Evolutionary conservation across 2,888 invertebrate genomes (phyloP).

Genomic region (Andrena bucephala): DNA sequence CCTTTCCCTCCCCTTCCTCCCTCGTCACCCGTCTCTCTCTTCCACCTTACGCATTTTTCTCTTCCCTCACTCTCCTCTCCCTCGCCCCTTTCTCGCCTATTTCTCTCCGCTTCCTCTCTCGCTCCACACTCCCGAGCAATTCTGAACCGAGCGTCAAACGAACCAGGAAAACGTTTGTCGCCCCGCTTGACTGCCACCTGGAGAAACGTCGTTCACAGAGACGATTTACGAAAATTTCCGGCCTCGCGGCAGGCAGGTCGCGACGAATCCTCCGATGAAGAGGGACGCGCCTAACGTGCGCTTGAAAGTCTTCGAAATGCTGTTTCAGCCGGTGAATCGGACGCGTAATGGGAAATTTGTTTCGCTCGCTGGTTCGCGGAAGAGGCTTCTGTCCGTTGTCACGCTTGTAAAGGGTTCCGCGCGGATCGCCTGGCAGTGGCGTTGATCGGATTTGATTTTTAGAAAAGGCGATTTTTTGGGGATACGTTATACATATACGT

Average conservation of each 20-base stretch:
- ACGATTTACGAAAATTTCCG: conserved; percentile 53
- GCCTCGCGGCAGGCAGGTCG: conserved; percentile 8
- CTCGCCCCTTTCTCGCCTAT: background rate
- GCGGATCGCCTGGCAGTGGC: background rate
- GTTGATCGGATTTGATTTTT: background rate
- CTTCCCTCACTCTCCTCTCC: background rate
- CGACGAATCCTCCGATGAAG: conserved; percentile 19
- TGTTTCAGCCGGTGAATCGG: conserved; percentile 22
- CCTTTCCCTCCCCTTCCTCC: background rate
- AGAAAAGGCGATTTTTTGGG: background rate
- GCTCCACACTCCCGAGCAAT: conserved; percentile 59
- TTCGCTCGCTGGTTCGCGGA: conserved; percentile 7
- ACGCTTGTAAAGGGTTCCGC: background rate
- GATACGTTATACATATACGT: no score
- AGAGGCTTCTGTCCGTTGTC: background rate
- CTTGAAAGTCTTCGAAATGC: conserved; percentile 7
- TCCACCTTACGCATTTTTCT: no score
- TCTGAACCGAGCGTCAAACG: conserved; percentile 67
- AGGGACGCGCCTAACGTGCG: background rate
- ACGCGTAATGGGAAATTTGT: conserved; percentile 23
- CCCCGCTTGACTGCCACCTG: conserved; percentile 44
- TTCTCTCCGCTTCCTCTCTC: conserved; percentile 51
- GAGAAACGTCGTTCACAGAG: conserved; percentile 57
- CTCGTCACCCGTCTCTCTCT: background rate
- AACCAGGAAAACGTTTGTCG: conserved; percentile 72